A percentile compares a stretch with the other conserved stretches of the same genome.
These are phyloP conservation scores for Dicaeum eximium DNA, from an alignment of 2,113 vertebrate species.

Conservation along the genomic window DNA sequence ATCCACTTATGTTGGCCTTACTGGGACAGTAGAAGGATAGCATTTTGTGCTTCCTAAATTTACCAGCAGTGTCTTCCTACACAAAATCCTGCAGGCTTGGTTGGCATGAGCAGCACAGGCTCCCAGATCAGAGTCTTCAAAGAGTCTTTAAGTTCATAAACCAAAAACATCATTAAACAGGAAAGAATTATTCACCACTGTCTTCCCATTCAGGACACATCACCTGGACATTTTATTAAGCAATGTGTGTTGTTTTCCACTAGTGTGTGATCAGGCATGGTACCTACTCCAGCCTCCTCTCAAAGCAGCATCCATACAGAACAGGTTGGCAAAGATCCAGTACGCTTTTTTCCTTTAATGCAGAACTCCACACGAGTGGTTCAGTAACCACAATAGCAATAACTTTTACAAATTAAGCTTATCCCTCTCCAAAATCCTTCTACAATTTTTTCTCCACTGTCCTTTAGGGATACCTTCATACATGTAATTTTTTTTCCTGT, in stretches of 20 bases:
- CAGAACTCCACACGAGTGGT: not conserved
- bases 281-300: not conserved
- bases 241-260: not conserved
- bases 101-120: not conserved
- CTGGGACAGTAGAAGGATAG: not conserved
- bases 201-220: not conserved
- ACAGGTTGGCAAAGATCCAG: not conserved
- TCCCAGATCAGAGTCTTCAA: not conserved
- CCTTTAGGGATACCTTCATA: not conserved
- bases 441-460: not conserved
- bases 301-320: not conserved
- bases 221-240: not conserved
- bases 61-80: not conserved
- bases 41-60: not conserved
- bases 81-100: not conserved
- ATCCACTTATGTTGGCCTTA: slow-evolving; percentile 41
- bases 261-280: not conserved
- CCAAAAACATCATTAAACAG: not conserved
- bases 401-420: not conserved
- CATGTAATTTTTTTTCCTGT: not conserved
- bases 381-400: not conserved
- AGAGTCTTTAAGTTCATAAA: not conserved
- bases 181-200: not conserved
- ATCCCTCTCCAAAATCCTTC: not conserved
- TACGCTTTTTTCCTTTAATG: not conserved